Evolutionary conservation across 1,140 invertebrate species (phyloP), one percentile per base, ranked within the genome.

Genomic region (Hydropsyche tenuis): DNA sequence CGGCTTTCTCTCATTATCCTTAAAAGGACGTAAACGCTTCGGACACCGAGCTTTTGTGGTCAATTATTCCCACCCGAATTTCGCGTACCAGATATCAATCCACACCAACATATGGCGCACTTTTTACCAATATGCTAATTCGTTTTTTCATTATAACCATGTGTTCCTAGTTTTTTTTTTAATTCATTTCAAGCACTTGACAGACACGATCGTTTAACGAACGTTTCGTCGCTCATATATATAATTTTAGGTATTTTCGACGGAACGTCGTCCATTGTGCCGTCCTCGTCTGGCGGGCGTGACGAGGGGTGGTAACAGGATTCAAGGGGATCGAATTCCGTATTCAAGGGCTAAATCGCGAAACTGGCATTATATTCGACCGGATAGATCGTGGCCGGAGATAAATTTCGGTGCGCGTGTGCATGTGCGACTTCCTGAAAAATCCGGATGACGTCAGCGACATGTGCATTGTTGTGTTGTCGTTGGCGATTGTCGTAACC

Each of bases 331-430:
- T 45, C 42, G 23, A 22, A 65, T 65, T 65, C 63, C 63, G 30
- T 65, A 65, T 65, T 65, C 63, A 65, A 65, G 63, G 63, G 63
- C 63, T 30, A 60, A 60, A 60, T 60, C 56, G 23, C 22, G 23
- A 60, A 60, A 60, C 22, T 60, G 18, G 12, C 22, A 60, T 37
- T 37, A 37, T 60, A 25, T 22, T 25, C 20, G 12, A 22, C 56
- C 56, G n/a, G n/a, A n/a, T n/a, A 14, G 56, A 60, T 60, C 22
- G 4, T 25, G 3, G 23, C 14, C 20, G 4, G 30, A 22, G 56
- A 60, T 60, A 60, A 56, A 22, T 60, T 20, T 5, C 56, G 25
- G 25, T 20, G 20, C 23, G 56, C n/a, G 22, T 60, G 56, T 60
- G 56, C n/a, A n/a, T 37, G 3, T 37, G 22, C 16, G n/a, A 60